Evolutionary conservation across 2,113 vertebrate genomes (phyloP), one percentile per base, ranked within the genome.

Genomic region (Oostethus manadensis): DNA sequence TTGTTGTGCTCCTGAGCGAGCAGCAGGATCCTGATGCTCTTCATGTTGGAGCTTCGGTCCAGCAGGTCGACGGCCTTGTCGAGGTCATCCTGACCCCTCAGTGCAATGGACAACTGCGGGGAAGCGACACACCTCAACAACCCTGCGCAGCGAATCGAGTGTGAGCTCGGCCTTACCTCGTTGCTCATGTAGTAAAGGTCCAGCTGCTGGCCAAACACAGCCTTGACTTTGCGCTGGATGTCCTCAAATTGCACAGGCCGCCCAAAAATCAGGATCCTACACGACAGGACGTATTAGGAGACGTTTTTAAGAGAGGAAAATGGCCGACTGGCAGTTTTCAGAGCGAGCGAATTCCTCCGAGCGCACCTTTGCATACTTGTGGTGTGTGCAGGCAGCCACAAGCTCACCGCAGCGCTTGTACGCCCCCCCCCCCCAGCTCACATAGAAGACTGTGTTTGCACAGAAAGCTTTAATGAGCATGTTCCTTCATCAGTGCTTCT

Each of bases 151-250:
- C 13, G 2, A 55, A 42, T 42, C 13, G 18, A 14, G 9, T 8
- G 35, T 16, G 35, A 10, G 15, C 18, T 29, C 33, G 1, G 38
- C 58, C 46, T 77, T 85, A 97, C 96, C 93, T 98, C 96, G 20
- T 95, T 98, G 86, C 94, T 97, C 91, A 96, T 92, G 73, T 98
- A 98, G 87, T 96, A 90, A 33, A 98, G 90, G 74, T 95, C 94
- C 22, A 98, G 87, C 51, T 90, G 92, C 76, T 95, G 95, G 47
- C 94, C 94, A 74, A 98, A 98, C 17, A 93, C 93, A 10, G 88
- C 83, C 79, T 92, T 92, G 69, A 97, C 93, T 80, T 98, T 98
- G 87, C 92, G 92, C 50, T 93, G 92, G 80, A 98, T 89, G 29
- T 97, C 95, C 60, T 97, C 94, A 3, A 93, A 97, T 75, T 90